Conservation (phyloP, 2,797 vertebrate genomes). For the Huso huso region DNA sequence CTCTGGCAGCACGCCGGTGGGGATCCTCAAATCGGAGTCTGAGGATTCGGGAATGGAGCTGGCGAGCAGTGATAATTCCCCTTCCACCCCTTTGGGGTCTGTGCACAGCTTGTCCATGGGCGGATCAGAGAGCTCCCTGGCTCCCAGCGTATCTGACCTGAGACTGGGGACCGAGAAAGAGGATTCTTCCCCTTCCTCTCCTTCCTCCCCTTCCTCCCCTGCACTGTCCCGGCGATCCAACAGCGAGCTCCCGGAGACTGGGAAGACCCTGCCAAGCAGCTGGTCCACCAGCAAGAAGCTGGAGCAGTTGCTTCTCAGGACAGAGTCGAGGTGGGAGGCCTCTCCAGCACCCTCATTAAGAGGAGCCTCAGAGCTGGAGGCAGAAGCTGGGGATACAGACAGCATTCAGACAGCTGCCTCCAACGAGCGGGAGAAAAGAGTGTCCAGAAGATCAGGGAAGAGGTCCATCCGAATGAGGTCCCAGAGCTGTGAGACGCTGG, state of each 20-base stretch:
- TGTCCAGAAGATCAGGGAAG: neutral
- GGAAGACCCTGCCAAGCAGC: conserved; percentile 8
- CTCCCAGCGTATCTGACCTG: neutral
- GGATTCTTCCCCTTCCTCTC: neutral
- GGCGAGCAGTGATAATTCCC: conserved; percentile 42
- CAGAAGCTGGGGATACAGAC: neutral
- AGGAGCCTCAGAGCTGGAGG: neutral
- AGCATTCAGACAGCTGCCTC: neutral
- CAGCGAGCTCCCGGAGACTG: neutral
- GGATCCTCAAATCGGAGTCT: conserved; percentile 53
- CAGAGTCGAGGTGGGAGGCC: conserved; percentile 13
- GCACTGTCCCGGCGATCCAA: neutral
- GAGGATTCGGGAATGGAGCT: conserved; percentile 82
- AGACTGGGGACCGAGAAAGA: conserved; percentile 8
- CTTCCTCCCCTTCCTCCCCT: no score
- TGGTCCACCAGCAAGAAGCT: conserved; percentile 29
- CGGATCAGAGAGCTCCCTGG: conserved; percentile 2
- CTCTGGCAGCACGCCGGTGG: neutral
- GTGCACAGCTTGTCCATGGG: conserved; percentile 36
- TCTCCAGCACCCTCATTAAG: neutral
- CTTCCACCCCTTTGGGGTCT: conserved; percentile 37
- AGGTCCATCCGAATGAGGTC: neutral
- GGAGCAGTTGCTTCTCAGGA: conserved; percentile 32
- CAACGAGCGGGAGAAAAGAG: neutral
- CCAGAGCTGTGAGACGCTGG: neutral